A percentile compares a stretch with the other conserved stretches of the same genome.
Evolutionary conservation across 2,113 vertebrate species (phyloP).

Genomic region (Athene noctua): DNA sequence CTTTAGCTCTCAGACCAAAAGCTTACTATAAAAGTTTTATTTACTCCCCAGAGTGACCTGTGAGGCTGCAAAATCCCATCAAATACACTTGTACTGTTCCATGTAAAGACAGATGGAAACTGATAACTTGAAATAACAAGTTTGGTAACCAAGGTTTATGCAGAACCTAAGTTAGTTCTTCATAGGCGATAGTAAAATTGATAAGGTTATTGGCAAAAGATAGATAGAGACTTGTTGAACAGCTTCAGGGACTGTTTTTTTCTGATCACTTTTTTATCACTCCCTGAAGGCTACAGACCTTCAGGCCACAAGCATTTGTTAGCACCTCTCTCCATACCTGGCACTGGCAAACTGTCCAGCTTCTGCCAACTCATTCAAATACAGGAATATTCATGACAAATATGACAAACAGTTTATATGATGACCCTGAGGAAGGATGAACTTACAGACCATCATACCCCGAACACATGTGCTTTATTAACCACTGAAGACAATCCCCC

Average conservation of each 20-base stretch:
- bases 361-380: background rate
- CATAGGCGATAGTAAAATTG: background rate
- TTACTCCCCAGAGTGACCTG: background rate
- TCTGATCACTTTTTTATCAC: background rate
- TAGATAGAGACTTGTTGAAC: background rate
- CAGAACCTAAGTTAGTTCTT: background rate
- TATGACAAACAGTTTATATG: background rate
- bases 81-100: background rate
- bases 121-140: background rate
- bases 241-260: background rate
- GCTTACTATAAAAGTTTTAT: background rate
- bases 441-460: background rate
- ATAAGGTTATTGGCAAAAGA: background rate
- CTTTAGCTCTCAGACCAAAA: background rate
- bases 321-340: background rate
- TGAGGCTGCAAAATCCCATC: background rate
- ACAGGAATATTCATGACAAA: background rate
- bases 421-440: background rate
- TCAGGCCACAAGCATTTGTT: background rate
- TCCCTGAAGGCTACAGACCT: background rate
- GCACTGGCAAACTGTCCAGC: background rate
- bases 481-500: background rate
- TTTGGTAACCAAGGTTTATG: background rate
- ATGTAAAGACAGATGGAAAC: rapidly evolving
- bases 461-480: background rate